A percentile compares a stretch with the other conserved stretches of the same genome.
These are phyloP conservation scores for Echinometra lucunter DNA, from an alignment of 53 echinoderm and acorn worm species.

Conservation along the genomic window DNA sequence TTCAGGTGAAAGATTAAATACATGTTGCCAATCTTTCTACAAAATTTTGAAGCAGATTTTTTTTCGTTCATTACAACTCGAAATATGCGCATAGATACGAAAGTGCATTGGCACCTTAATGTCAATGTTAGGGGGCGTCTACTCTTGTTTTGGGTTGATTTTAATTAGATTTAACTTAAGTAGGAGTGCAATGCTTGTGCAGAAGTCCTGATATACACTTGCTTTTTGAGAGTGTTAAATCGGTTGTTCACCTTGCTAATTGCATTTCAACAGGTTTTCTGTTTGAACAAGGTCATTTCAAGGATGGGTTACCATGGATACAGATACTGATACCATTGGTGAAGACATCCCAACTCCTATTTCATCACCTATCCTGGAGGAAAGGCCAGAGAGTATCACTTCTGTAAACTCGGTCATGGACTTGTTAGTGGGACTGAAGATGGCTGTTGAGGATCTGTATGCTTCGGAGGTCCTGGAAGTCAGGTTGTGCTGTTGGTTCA, in stretches of 20 bases:
- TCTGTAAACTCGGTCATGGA: slow-evolving; percentile 5
- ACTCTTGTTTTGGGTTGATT: too few relatives aligned
- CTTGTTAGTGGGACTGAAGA: neutral
- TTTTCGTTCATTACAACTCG: too few relatives aligned
- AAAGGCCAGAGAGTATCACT: neutral
- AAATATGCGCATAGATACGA: too few relatives aligned
- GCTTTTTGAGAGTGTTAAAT: neutral
- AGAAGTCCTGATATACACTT: neutral
- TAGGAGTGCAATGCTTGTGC: neutral
- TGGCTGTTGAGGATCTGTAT: slow-evolving; percentile 39
- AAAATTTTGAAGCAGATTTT: too few relatives aligned
- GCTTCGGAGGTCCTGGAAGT: slow-evolving; percentile 42
- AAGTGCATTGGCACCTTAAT: too few relatives aligned
- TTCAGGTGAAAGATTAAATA: too few relatives aligned
- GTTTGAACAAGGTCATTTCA: neutral
- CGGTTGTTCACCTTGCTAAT: neutral
- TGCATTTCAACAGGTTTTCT: neutral
- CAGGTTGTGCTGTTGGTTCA: slow-evolving; percentile 57
- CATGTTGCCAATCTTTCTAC: too few relatives aligned
- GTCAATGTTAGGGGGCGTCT: too few relatives aligned
- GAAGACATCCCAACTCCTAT: neutral
- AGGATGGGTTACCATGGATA: slow-evolving; percentile 21
- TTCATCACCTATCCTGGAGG: neutral
- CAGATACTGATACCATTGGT: neutral
- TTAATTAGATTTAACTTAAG: too few relatives aligned